phyloP scores from a whole-genome alignment of 2,888 invertebrate species.

The Lathronympha strigana region DNA sequence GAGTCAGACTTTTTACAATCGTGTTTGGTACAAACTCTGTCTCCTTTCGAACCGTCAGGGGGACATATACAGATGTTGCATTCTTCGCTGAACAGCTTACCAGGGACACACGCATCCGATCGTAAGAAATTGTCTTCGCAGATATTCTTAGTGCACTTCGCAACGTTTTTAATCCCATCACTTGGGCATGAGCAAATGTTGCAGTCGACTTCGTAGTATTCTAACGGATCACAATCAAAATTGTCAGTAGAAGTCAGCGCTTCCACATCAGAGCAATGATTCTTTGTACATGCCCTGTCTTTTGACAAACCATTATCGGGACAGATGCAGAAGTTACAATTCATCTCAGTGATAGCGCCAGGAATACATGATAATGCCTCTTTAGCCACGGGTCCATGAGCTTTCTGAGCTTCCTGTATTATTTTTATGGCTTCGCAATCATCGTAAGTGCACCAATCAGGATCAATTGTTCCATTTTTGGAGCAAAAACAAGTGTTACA shows the following conservation, averaged over 20 bases:
- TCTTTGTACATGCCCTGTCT: conserved; percentile 68
- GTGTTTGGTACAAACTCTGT: conserved; percentile 66
- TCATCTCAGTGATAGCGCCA: conserved; percentile 63
- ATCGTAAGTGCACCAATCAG: conserved; percentile 76
- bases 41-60: conserved; percentile 65
- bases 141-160: conserved; percentile 72
- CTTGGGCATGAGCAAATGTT: conserved; percentile 71
- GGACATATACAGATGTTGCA: conserved; percentile 79
- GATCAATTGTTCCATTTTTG: conserved; percentile 67
- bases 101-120: conserved; percentile 63
- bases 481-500: conserved; percentile 77
- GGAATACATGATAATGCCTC: conserved; percentile 57
- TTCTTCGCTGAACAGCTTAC: conserved; percentile 68
- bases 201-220: conserved; percentile 74
- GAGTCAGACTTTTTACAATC: conserved; percentile 58
- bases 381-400: conserved; percentile 21
- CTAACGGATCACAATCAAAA: conserved; percentile 67
- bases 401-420: conserved; percentile 55
- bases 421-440: conserved; percentile 66
- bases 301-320: conserved; percentile 60
- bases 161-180: conserved; percentile 71
- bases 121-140: conserved; percentile 70
- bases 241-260: conserved; percentile 45
- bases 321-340: conserved; percentile 79
- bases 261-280: conserved; percentile 53